Evolutionary conservation across 2,797 vertebrate genomes (phyloP), one percentile per base, ranked within the genome.

Genomic region (Anas bahamensis): DNA sequence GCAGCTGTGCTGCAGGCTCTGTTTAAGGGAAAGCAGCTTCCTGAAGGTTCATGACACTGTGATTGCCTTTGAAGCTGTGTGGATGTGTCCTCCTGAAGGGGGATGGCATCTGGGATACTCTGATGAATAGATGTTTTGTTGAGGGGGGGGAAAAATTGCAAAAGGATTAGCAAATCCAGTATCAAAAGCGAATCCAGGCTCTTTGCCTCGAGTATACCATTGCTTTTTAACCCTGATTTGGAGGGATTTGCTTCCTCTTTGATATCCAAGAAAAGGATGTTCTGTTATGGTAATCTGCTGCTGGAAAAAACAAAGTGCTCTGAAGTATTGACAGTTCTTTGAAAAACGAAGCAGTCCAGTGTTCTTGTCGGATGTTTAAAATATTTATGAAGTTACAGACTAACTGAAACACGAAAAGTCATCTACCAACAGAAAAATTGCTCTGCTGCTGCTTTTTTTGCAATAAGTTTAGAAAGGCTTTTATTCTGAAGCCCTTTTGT

Each of bases 401-500:
- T 6, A 11, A 23, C 26, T 83, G 88, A 70, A 64, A 63, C 11
- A 50, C 39, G 29, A 33, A 24, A 71, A 78, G 31, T 13, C 28
- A 50, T 31, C 35, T 61, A 61, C 31, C 26, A 61, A 7, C 44
- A 84, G 74, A 76, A 73, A 57, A 41, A 31, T 3, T 63, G 61
- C 64, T 42, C 28, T 71, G 69, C 1, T 63, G 91, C 86, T 91
- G 60, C 69, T 79, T 79, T 60, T 60, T 86, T 86, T 76, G 71
- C 35, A 50, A 11, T 63, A 37, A 63, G 35, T 74, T 82, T 70
- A 71, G 71, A 61, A 46, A n/a, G 74, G 44, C 72, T 95, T 93
- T 93, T 77, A 83, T 88, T 91, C 78, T 71, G 71, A 92, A 94
- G 64, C 44, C 11, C 42, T 82, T 76, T 75, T 92, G 42, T 84